Conservation (phyloP, 2,888 invertebrate species). For the Seladonia tumulorum region DNA sequence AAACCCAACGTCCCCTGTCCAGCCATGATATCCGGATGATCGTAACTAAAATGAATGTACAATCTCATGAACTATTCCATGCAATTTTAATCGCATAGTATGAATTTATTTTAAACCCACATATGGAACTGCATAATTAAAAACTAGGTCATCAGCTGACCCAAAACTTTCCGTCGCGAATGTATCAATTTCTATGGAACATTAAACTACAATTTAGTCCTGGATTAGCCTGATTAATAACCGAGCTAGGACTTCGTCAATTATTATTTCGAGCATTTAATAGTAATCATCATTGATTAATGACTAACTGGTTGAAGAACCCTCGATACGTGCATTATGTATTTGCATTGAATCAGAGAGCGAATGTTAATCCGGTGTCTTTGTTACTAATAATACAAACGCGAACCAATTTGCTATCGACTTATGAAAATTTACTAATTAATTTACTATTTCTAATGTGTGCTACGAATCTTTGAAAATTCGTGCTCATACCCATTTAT, state of each 20-base stretch:
- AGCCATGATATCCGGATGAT: conserved; percentile 97
- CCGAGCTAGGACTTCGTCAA: neutral
- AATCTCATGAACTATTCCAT: neutral
- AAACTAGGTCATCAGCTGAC: neutral
- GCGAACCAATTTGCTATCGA: no score
- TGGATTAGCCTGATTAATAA: neutral
- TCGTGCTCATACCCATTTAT: conserved; percentile 91
- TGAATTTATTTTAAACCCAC: neutral
- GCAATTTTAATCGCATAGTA: neutral
- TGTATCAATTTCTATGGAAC: neutral
- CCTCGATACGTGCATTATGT: neutral
- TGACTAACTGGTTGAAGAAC: neutral
- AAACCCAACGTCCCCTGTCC: conserved; percentile 97
- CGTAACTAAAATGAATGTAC: conserved; percentile 88
- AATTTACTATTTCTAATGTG: no score
- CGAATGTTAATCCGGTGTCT: neutral
- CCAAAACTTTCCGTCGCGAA: neutral
- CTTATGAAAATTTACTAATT: no score
- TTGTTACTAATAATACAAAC: neutral
- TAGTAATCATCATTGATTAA: neutral
- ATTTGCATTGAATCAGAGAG: neutral
- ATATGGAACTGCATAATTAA: neutral
- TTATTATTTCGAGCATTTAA: neutral
- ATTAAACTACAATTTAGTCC: neutral
- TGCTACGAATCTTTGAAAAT: neutral